phyloP scores from a whole-genome alignment of 1,140 invertebrate genomes.

The Drosophila equinoxialis region DNA sequence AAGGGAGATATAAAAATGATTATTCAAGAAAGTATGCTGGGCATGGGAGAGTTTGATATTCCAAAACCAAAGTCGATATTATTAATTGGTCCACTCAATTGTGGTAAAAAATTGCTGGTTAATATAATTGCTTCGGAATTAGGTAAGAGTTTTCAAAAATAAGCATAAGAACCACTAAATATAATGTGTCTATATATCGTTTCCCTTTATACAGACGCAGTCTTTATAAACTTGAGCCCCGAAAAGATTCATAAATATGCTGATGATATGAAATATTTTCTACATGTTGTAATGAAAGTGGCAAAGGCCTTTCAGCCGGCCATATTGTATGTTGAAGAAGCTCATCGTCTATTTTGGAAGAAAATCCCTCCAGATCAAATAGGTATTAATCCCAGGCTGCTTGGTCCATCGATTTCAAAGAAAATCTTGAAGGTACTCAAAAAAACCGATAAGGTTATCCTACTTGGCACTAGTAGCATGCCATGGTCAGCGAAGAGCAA shows the following conservation, averaged over 20 bases:
- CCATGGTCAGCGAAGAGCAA: slow-evolving; percentile 84
- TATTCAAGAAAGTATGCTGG: slow-evolving; percentile 74
- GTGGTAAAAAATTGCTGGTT: slow-evolving; percentile 91
- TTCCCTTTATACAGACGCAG: slow-evolving; percentile 84
- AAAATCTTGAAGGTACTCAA: slow-evolving; percentile 86
- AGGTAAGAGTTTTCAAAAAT: slow-evolving; percentile 74
- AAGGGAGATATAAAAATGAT: slow-evolving; percentile 86
- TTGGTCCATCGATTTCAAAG: slow-evolving; percentile 86
- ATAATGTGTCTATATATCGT: too few relatives aligned
- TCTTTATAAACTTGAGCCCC: slow-evolving; percentile 92
- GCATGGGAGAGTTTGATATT: slow-evolving; percentile 86
- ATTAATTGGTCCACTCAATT: slow-evolving; percentile 89
- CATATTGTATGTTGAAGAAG: slow-evolving; percentile 90
- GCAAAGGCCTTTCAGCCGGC: slow-evolving; percentile 89
- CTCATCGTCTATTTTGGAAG: slow-evolving; percentile 92
- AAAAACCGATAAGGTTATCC: slow-evolving; percentile 85
- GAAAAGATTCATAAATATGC: slow-evolving; percentile 90
- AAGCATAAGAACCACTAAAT: too few relatives aligned
- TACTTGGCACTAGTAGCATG: slow-evolving; percentile 86
- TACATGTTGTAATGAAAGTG: slow-evolving; percentile 83
- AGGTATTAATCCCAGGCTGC: slow-evolving; percentile 83
- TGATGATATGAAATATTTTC: slow-evolving; percentile 85
- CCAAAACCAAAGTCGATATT: slow-evolving; percentile 90
- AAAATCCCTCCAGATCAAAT: slow-evolving; percentile 84
- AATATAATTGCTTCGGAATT: slow-evolving; percentile 91